Evolutionary conservation across 2,797 vertebrate species (phyloP).

Genomic region (Hippopotamyrus pictus): DNA sequence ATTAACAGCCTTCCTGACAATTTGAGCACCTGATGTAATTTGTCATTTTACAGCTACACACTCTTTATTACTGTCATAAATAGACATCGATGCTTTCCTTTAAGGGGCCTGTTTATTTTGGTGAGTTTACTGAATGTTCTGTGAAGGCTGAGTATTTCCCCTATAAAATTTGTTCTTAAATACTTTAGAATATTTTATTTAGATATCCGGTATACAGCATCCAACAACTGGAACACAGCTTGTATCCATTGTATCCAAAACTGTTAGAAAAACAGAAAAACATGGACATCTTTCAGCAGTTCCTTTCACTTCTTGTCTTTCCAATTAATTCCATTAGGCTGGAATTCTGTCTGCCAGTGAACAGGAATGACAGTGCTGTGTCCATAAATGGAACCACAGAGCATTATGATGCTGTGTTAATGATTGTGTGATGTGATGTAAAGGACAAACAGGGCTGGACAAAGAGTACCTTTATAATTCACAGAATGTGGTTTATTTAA

Average conservation of each 20-base stretch:
- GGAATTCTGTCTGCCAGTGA: neutral
- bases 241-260: neutral
- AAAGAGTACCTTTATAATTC: neutral
- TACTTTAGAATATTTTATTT: neutral
- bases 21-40: constrained; percentile 62
- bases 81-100: constrained; percentile 64
- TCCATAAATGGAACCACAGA: neutral
- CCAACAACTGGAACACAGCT: neutral
- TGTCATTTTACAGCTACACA: neutral
- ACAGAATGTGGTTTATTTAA: neutral
- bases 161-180: constrained; percentile 24
- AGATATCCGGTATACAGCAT: neutral
- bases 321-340: neutral
- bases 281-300: constrained; percentile 27
- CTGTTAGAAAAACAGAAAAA: neutral
- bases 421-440: neutral
- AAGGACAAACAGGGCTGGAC: neutral
- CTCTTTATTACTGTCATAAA: constrained; percentile 48
- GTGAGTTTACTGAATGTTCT: constrained; percentile 52
- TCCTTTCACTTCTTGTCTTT: constrained; percentile 36
- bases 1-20: constrained; percentile 50
- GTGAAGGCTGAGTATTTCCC: constrained; percentile 51
- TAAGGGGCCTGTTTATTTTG: constrained; percentile 61
- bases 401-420: neutral
- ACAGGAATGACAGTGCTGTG: neutral